Percentiles rank a stretch among this genome's conserved stretches.
Conservation (phyloP, 2,888 invertebrate species). For the Nephrotoma appendiculata region DNA sequence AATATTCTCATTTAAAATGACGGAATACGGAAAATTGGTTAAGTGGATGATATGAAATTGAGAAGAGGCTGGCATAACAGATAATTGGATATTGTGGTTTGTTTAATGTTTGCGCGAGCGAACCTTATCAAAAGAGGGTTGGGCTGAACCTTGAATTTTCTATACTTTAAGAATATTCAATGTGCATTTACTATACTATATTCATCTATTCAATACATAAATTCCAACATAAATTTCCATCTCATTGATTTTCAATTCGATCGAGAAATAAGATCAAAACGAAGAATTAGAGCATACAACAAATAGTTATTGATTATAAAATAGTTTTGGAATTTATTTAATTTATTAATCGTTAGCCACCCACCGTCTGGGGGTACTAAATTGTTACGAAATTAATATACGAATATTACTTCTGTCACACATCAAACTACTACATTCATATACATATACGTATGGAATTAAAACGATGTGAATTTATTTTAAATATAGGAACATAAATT, state of each 20-base stretch:
- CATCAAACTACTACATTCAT: neutral
- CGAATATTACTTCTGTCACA: neutral
- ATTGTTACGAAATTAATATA: neutral
- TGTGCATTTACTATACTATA: neutral
- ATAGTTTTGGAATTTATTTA: neutral
- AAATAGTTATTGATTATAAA: neutral
- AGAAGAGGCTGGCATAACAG: neutral
- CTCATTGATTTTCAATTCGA: neutral
- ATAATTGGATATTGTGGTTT: neutral
- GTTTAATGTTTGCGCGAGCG: neutral
- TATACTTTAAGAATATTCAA: neutral
- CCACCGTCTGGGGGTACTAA: neutral
- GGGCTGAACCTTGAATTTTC: neutral
- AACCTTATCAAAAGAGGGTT: neutral
- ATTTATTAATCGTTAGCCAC: neutral
- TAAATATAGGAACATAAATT: neutral
- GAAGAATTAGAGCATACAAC: neutral
- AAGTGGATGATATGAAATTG: neutral
- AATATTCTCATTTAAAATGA: neutral
- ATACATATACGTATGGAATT: neutral
- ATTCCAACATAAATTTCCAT: neutral
- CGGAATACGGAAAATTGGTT: neutral
- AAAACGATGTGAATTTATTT: neutral
- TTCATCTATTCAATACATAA: neutral
- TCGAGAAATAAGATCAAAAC: neutral